Conservation (phyloP, 2,888 invertebrate species). For the Eilema griseolum region DNA sequence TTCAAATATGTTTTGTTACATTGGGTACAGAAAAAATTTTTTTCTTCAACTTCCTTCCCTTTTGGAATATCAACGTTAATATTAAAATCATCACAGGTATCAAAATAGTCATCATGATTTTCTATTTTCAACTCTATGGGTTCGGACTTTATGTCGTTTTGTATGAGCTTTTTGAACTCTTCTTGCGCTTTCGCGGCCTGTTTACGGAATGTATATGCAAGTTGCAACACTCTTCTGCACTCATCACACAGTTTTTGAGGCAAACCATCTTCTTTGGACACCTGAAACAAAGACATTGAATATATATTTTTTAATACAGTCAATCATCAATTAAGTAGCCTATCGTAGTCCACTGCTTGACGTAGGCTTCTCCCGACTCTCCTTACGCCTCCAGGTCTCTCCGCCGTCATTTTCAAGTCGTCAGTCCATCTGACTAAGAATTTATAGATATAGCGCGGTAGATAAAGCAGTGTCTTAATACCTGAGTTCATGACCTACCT, state of each 20-base stretch:
- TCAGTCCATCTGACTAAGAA: too few relatives aligned
- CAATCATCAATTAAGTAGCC: too few relatives aligned
- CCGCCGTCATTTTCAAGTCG: too few relatives aligned
- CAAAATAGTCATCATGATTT: constrained; percentile 43
- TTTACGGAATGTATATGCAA: constrained; percentile 76
- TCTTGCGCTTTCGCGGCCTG: constrained; percentile 68
- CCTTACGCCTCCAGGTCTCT: too few relatives aligned
- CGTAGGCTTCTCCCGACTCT: too few relatives aligned
- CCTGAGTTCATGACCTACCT: constrained; percentile 58
- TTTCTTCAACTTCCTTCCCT: constrained; percentile 45
- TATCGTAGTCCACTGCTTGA: too few relatives aligned
- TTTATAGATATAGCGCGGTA: neutral
- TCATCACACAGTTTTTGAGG: constrained; percentile 87
- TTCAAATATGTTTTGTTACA: constrained; percentile 81
- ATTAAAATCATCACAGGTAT: constrained; percentile 51
- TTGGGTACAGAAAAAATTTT: constrained; percentile 66
- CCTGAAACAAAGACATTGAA: constrained; percentile 54
- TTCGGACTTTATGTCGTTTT: constrained; percentile 58
- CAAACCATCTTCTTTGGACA: constrained; percentile 83
- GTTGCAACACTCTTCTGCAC: constrained; percentile 83
- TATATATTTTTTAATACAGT: too few relatives aligned
- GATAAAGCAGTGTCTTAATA: neutral
- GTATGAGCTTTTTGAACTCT: constrained; percentile 65
- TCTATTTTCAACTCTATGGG: constrained; percentile 56
- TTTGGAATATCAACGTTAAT: constrained; percentile 46